A percentile compares a stretch with the other conserved stretches of the same genome.
phyloP scores from a whole-genome alignment of 37 sponge, comb jelly and placozoan species.

The Ephydatia muelleri region DNA sequence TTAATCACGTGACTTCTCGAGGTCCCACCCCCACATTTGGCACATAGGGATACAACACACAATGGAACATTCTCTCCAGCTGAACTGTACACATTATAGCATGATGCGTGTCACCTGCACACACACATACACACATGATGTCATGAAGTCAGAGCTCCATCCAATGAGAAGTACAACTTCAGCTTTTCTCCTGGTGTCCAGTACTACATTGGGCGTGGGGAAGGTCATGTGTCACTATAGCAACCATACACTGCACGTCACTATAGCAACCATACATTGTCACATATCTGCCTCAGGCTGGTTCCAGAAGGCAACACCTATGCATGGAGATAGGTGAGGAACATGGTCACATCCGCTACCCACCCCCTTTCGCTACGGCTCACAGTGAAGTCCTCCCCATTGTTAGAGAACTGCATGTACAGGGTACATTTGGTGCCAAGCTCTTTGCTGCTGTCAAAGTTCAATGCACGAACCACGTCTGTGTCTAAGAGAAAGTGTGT shows the following conservation, averaged over 20 bases:
- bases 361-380: neutral
- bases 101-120: neutral
- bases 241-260: neutral
- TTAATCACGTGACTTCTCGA: neutral
- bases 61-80: neutral
- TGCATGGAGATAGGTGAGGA: neutral
- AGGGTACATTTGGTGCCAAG: neutral
- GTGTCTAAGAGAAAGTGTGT: constrained; percentile 4
- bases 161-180: constrained; percentile 47
- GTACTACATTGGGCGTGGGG: constrained; percentile 15
- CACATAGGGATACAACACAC: neutral
- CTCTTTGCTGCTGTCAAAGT: neutral
- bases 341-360: neutral
- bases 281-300: constrained; percentile 29
- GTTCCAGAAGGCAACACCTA: constrained; percentile 1
- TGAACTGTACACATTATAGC: neutral
- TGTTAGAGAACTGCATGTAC: neutral
- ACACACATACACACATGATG: neutral
- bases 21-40: neutral
- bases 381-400: constrained; percentile 14
- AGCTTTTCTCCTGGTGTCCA: constrained; percentile 71
- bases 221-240: neutral
- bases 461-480: neutral
- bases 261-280: constrained; percentile 16
- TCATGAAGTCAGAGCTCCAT: neutral